phyloP scores from a whole-genome alignment of 2,113 vertebrate species.

The Lophius piscatorius region DNA sequence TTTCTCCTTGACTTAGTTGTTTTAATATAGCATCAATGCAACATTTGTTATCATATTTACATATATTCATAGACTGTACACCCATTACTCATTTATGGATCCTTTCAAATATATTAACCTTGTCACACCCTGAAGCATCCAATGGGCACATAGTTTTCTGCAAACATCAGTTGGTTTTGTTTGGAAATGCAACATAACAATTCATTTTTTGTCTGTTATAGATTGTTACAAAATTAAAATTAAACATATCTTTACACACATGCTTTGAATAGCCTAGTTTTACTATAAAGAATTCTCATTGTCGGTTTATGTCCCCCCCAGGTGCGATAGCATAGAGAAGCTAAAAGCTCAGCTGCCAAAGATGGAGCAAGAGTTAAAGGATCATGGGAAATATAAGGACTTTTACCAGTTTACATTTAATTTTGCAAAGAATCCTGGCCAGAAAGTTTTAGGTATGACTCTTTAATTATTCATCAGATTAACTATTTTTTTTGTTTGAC shows the following conservation, averaged over 20 bases:
- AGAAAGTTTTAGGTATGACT: slow-evolving; percentile 92
- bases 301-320: slow-evolving; percentile 51
- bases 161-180: not conserved
- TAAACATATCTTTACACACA: not conserved
- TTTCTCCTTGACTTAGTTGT: not conserved
- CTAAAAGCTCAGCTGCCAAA: slow-evolving; percentile 89
- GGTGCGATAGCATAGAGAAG: slow-evolving; percentile 91
- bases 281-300: not conserved
- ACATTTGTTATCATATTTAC: too few relatives aligned
- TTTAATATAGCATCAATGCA: not conserved
- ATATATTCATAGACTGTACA: not conserved
- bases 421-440: slow-evolving; percentile 94
- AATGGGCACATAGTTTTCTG: not conserved
- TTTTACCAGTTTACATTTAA: slow-evolving; percentile 98
- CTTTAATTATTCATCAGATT: not conserved
- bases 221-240: not conserved
- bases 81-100: not conserved
- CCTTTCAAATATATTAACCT: not conserved
- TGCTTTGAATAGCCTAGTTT: not conserved
- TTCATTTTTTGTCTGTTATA: not conserved
- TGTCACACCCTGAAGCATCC: not conserved
- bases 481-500: slow-evolving; percentile 7
- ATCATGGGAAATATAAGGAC: slow-evolving; percentile 90
- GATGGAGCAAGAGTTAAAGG: slow-evolving; percentile 92
- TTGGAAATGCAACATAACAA: not conserved